Percentiles rank a stretch among this genome's conserved stretches.
Conservation (phyloP, 2,888 invertebrate genomes). For the Caenorhabditis macrosperma region DNA sequence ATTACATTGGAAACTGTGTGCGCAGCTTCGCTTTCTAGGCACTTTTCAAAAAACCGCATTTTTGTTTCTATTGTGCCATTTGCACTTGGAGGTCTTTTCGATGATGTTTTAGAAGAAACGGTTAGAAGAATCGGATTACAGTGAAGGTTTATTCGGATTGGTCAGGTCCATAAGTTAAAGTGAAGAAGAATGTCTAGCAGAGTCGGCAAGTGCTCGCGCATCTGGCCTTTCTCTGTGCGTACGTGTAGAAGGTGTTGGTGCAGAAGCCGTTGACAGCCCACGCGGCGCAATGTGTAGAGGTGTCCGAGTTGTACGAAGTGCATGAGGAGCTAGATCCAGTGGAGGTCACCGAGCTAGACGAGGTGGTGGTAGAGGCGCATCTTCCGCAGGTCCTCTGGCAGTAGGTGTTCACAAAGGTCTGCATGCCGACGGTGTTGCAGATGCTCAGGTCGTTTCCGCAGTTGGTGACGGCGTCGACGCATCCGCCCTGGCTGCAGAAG, state of each 20-base stretch:
- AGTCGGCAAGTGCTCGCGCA: constrained; percentile 54
- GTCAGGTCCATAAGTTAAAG: not conserved
- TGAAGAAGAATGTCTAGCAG: constrained; percentile 41
- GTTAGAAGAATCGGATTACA: not conserved
- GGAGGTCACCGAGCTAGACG: constrained; percentile 5
- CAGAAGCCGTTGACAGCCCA: constrained; percentile 57
- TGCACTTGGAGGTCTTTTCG: too few species aligned
- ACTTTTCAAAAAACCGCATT: too few species aligned
- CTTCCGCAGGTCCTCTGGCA: constrained; percentile 37
- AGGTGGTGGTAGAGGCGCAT: constrained; percentile 33
- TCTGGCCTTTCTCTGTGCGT: constrained; percentile 21
- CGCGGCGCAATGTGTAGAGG: constrained; percentile 16
- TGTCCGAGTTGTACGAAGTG: constrained; percentile 37
- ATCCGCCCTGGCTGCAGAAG: constrained; percentile 42
- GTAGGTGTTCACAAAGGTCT: constrained; percentile 34
- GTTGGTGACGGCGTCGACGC: constrained; percentile 45
- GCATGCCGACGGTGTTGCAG: constrained; percentile 33
- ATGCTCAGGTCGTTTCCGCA: constrained; percentile 35
- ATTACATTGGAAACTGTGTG: too few species aligned
- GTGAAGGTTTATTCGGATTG: not conserved
- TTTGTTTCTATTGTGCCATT: too few species aligned
- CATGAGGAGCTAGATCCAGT: constrained; percentile 22
- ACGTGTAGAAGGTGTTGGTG: constrained; percentile 54
- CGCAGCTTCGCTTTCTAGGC: too few species aligned
- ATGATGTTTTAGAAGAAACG: too few species aligned